Evolutionary conservation across 2,113 vertebrate species (phyloP).

Genomic region (Nycticryphes semicollaris): DNA sequence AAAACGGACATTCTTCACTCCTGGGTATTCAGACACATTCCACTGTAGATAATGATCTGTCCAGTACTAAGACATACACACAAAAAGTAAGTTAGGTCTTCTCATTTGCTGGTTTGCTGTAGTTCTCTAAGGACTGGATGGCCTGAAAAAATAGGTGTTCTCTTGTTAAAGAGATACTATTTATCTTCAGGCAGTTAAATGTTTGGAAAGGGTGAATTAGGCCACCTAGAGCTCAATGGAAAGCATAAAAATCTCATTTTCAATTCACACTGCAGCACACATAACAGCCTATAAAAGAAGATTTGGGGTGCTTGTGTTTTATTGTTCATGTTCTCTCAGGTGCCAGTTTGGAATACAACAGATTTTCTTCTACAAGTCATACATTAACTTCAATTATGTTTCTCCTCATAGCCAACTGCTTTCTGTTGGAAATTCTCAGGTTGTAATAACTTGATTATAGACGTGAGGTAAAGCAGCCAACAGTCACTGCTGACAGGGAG

Average conservation of each 20-base stretch:
- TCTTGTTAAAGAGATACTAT: neutral
- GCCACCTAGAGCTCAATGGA: neutral
- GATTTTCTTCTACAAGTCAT: conserved; percentile 1
- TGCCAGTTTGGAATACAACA: neutral
- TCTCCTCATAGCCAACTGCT: neutral
- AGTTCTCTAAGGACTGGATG: neutral
- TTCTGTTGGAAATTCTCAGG: neutral
- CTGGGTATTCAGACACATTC: conserved; percentile 87
- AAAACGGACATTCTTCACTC: conserved; percentile 88
- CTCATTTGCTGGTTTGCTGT: neutral
- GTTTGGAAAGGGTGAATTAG: neutral
- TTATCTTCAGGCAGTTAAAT: conserved; percentile 1
- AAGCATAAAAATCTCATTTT: neutral
- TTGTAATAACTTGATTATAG: neutral
- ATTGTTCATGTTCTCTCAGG: neutral
- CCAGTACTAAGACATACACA: conserved; percentile 82
- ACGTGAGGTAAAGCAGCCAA: neutral
- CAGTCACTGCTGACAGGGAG: neutral
- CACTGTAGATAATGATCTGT: conserved; percentile 88
- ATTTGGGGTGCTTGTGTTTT: neutral
- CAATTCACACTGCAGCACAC: neutral
- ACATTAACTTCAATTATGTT: neutral
- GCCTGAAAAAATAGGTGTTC: neutral
- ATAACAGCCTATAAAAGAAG: neutral
- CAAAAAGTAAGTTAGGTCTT: conserved; percentile 30